A percentile compares a stretch with the other conserved stretches of the same genome.
Conservation (phyloP, 35 echinoderm and acorn worm genomes). For the Ophioderma brevispina region DNA sequence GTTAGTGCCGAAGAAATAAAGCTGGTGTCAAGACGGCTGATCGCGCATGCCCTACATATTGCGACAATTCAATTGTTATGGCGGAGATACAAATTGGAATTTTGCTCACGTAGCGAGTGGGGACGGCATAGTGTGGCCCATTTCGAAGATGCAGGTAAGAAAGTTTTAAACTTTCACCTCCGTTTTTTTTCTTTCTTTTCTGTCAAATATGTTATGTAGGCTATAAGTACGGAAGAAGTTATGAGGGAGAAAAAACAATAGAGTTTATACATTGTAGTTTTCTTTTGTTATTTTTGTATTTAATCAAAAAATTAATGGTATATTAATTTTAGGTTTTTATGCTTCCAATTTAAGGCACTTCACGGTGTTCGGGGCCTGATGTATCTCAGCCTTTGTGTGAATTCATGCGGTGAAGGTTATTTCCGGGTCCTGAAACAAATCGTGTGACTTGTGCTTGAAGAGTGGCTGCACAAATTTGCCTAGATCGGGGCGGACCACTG, state of each 20-base stretch:
- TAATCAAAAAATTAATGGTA: background rate
- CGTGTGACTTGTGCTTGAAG: slow-evolving; percentile 65
- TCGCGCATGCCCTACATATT: slow-evolving; percentile 58
- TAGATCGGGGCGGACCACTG: slow-evolving; percentile 49
- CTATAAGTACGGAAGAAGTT: background rate
- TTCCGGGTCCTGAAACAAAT: slow-evolving; percentile 58
- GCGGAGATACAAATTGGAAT: slow-evolving; percentile 77
- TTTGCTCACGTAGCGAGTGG: slow-evolving; percentile 71
- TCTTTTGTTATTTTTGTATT: background rate
- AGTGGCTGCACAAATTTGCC: slow-evolving; percentile 69
- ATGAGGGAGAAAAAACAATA: background rate
- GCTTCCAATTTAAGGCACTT: slow-evolving; percentile 47
- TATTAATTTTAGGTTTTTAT: background rate
- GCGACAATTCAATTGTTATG: slow-evolving; percentile 75
- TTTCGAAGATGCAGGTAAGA: slow-evolving; percentile 91
- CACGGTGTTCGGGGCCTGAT: slow-evolving; percentile 89
- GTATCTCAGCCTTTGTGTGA: slow-evolving; percentile 82
- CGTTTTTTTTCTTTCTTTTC: background rate
- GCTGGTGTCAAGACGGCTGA: slow-evolving; percentile 12
- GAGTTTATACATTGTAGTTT: background rate
- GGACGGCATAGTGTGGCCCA: slow-evolving; percentile 79
- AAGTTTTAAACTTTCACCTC: background rate
- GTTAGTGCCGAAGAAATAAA: slow-evolving; percentile 19
- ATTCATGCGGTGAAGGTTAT: slow-evolving; percentile 75
- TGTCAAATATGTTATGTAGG: background rate